Conservation (phyloP, 2,113 vertebrate species). For the Pavo muticus region DNA sequence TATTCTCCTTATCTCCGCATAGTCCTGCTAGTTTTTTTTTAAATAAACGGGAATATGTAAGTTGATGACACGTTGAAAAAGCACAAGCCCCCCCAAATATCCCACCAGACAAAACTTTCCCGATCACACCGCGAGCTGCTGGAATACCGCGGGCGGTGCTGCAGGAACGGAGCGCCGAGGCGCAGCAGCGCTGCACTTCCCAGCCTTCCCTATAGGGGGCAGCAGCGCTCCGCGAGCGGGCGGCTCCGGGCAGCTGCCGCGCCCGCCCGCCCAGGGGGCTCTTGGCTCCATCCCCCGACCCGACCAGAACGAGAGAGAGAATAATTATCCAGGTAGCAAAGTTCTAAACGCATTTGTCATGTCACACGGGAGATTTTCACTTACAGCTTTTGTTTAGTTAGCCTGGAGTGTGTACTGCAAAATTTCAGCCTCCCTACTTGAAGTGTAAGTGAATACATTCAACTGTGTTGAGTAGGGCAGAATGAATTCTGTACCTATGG, state of each 20-base stretch:
- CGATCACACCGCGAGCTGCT: fast-evolving
- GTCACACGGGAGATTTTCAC: not conserved
- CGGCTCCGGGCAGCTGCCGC: no score
- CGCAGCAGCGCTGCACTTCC: not conserved
- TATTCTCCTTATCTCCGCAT: not conserved
- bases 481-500: not conserved
- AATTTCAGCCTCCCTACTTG: not conserved
- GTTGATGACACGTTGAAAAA: not conserved
- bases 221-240: no score
- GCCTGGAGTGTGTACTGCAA: no score
- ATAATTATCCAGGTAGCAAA: not conserved
- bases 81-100: not conserved
- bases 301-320: not conserved
- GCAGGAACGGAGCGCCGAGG: not conserved
- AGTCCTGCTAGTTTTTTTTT: not conserved
- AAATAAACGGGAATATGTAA: not conserved
- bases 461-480: not conserved
- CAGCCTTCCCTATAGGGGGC: not conserved
- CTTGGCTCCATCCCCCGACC: not conserved
- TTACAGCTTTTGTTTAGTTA: not conserved
- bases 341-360: not conserved
- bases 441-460: not conserved
- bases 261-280: no score
- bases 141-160: not conserved
- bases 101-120: not conserved